Base-by-base conservation (phyloP, 2,888 invertebrate genomes). In the Morpho helenor region DNA sequence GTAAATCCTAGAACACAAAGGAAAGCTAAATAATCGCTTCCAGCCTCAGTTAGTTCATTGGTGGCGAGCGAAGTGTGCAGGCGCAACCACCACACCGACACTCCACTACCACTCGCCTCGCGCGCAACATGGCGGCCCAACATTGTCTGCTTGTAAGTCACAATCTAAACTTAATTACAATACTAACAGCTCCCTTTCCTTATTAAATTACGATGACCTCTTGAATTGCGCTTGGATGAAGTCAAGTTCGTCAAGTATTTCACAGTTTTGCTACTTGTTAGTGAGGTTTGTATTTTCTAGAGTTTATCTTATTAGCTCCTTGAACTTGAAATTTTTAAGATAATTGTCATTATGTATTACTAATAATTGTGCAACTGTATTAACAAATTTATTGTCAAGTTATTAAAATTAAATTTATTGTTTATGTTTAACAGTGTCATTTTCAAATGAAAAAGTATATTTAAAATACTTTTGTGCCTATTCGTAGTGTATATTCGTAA, bases 61-160 rank as follows among this genome's bases (percentile, higher is more conserved):
- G 69, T 56, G 64, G 67, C 68, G 67, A 67, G 70, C 70, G 70
- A 72, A 72, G 73, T 74, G 82, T 80, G 80, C 80, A 68, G 66
- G 80, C 84, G 84, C 83, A 76, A 67, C 71, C 74, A 74, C 73
- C 73, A 69, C 73, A 63, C 72, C 68, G 74, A 75, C 84, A 84
- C 82, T 86, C 80, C 62, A 75, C 74, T 66, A 80, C 77, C 82
- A 80, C 73, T 82, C 87, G 84, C 79, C 83, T 80, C 73, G 83
- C 77, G 73, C 75, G 73, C 85, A 84, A 80, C 85, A 86, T 85
- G 85, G 75, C 78, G 72, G 73, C 73, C 74, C 62, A 59, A 64
- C 68, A 62, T 53, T 65, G 61, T 64, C 55, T 68, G 58, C 63
- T 66, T 49, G 72, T 73, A 61, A 72, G 72, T 71, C 65, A 56